Percentiles rank a stretch among this genome's conserved stretches.
Conservation (phyloP, 2,113 vertebrate species). For the Apteryx owenii region DNA sequence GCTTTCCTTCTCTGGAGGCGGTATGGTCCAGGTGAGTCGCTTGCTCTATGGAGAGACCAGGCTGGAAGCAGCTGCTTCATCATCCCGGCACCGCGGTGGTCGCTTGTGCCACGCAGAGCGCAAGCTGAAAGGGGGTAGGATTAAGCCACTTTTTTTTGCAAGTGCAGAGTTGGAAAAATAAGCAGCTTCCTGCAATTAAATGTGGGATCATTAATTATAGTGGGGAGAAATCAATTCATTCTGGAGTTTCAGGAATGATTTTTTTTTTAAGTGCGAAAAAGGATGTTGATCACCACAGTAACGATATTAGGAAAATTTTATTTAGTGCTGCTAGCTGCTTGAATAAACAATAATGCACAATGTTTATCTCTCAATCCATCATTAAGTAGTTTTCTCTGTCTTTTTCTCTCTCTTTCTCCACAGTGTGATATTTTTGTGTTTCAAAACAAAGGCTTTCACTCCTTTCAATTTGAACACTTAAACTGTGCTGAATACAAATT, state of each 20-base stretch:
- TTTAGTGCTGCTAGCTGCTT: constrained; percentile 63
- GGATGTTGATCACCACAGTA: constrained; percentile 62
- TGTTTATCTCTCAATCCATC: constrained; percentile 13
- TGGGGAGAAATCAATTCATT: constrained; percentile 60
- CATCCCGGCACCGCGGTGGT: neutral
- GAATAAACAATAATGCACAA: neutral
- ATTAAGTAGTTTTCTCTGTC: neutral
- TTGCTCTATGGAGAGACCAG: neutral
- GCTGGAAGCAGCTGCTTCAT: neutral
- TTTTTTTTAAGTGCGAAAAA: constrained; percentile 67
- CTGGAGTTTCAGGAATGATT: constrained; percentile 61
- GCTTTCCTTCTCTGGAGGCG: neutral
- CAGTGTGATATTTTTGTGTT: constrained; percentile 33
- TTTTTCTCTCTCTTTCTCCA: neutral
- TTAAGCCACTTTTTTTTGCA: neutral
- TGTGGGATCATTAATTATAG: constrained; percentile 62
- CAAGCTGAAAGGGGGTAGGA: neutral
- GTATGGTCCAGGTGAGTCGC: neutral
- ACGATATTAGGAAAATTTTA: constrained; percentile 66
- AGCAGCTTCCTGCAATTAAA: constrained; percentile 51
- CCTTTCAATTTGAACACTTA: neutral
- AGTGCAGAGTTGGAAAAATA: constrained; percentile 24
- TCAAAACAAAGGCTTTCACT: constrained; percentile 15
- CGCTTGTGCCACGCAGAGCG: accelerated
- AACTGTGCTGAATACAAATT: constrained; percentile 26